Percentiles rank a stretch among this genome's conserved stretches.
These are phyloP conservation scores for Pristionchus fissidentatus DNA, from an alignment of 2,888 invertebrate genomes.

Conservation along the genomic window DNA sequence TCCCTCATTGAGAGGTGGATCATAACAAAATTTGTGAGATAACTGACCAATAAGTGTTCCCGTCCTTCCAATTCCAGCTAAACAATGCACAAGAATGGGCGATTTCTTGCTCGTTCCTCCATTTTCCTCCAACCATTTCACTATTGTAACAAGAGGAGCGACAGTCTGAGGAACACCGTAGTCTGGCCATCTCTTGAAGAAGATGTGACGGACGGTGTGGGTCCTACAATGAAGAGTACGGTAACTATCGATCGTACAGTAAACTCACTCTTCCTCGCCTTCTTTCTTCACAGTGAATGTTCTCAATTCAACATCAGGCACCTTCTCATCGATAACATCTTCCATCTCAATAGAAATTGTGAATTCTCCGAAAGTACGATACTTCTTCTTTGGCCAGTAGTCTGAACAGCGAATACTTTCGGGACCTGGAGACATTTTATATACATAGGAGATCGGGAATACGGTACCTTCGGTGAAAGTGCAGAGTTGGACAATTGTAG, in stretches of 20 bases:
- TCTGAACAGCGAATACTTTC: constrained; percentile 26
- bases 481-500: constrained; percentile 41
- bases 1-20: no score
- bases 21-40: no score
- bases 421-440: neutral
- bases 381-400: neutral
- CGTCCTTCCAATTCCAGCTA: constrained; percentile 40
- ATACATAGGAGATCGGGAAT: neutral
- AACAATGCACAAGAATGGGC: constrained; percentile 38
- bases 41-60: constrained; percentile 3
- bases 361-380: neutral
- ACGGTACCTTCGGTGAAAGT: constrained; percentile 36
- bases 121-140: constrained; percentile 39
- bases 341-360: neutral
- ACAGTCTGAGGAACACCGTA: constrained; percentile 40
- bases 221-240: neutral
- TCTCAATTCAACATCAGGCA: constrained; percentile 17
- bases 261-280: neutral
- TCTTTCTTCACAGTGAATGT: constrained; percentile 18
- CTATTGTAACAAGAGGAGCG: neutral
- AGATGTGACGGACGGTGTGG: constrained; percentile 14
- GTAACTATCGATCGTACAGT: neutral
- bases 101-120: constrained; percentile 2
- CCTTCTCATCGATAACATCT: constrained; percentile 2
- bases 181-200: constrained; percentile 10